A percentile compares a stretch with the other conserved stretches of the same genome.
These are phyloP conservation scores for Tenrec ecaudatus DNA, from an alignment of 2,113 vertebrate genomes.

Conservation along the genomic window DNA sequence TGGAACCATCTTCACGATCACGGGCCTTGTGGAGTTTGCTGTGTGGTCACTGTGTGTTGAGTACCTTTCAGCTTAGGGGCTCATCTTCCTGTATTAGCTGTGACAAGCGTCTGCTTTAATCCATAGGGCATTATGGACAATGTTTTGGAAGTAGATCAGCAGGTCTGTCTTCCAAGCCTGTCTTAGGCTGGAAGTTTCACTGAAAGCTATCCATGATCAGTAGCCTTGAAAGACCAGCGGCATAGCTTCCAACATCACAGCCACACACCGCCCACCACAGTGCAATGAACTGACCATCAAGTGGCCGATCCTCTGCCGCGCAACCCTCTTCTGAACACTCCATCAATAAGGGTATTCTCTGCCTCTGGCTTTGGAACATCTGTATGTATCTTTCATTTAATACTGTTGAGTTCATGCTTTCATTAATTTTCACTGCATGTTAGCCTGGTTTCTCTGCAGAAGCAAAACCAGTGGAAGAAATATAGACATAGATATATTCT, in stretches of 20 bases:
- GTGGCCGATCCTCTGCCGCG: background rate
- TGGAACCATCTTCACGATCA: background rate
- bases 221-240: background rate
- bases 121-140: background rate
- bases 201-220: background rate
- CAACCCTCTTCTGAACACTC: background rate
- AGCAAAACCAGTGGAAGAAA: no score
- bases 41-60: background rate
- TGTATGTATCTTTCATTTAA: background rate
- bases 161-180: background rate
- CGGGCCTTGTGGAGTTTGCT: background rate
- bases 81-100: no score
- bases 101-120: background rate
- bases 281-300: background rate
- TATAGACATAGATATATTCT: no score
- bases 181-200: background rate
- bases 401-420: rapidly evolving
- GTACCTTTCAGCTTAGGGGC: background rate
- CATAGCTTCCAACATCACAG: background rate
- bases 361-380: background rate
- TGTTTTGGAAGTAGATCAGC: background rate
- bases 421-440: background rate
- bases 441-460: no score
- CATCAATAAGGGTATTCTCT: background rate
- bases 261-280: background rate